phyloP scores from a whole-genome alignment of 2,888 invertebrate genomes.

The Coelinius sp. region DNA sequence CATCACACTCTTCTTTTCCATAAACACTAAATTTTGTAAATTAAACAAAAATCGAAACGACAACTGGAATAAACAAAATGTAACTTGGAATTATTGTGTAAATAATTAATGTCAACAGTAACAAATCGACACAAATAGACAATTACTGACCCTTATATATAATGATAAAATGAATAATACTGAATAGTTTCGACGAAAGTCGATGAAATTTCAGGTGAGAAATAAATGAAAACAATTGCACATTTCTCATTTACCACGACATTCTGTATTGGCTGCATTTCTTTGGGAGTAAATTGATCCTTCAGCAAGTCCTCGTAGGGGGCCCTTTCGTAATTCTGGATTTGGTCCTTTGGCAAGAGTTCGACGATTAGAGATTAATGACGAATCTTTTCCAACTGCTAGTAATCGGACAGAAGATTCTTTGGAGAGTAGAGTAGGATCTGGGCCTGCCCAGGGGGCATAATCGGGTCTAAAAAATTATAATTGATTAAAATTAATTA shows the following conservation, averaged over 20 bases:
- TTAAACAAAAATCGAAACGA: background rate
- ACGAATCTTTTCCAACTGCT: constrained; percentile 73
- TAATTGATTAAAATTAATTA: background rate
- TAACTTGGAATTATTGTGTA: background rate
- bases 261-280: constrained; percentile 71
- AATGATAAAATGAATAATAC: constrained; percentile 25
- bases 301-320: constrained; percentile 80
- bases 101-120: constrained; percentile 6
- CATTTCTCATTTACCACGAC: constrained; percentile 72
- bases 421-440: constrained; percentile 74
- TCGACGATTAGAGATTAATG: constrained; percentile 63
- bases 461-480: constrained; percentile 79
- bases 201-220: constrained; percentile 9
- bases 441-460: constrained; percentile 87
- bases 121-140: constrained; percentile 27
- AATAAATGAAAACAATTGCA: constrained; percentile 63
- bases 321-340: constrained; percentile 79
- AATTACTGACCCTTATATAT: background rate
- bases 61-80: constrained; percentile 12
- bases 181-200: constrained; percentile 6
- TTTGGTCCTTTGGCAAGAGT: constrained; percentile 78
- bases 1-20: constrained; percentile 13
- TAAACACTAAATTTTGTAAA: constrained; percentile 19
- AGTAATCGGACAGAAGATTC: constrained; percentile 54
- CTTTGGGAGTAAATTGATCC: constrained; percentile 85